A percentile compares a stretch with the other conserved stretches of the same genome.
Conservation (phyloP, 2,888 invertebrate genomes). For the Nomada fabriciana region DNA sequence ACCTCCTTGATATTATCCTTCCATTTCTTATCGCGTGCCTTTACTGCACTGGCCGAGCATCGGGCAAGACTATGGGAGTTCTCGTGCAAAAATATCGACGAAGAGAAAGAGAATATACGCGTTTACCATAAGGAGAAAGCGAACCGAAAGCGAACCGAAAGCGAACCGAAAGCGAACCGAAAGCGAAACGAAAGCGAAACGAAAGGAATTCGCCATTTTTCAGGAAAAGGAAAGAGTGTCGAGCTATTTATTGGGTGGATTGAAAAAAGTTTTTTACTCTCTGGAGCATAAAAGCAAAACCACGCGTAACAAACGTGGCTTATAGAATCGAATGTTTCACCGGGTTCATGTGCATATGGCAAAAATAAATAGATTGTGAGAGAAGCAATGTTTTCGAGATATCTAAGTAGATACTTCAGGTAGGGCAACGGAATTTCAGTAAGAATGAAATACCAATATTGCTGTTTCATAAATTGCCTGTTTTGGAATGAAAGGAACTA, state of each 20-base stretch:
- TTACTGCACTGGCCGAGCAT: slow-evolving; percentile 58
- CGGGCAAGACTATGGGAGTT: slow-evolving; percentile 47
- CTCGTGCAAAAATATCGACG: slow-evolving; percentile 17
- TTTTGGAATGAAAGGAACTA: too few relatives aligned
- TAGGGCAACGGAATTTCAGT: too few relatives aligned
- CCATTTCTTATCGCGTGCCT: slow-evolving; percentile 72
- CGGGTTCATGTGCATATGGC: background rate
- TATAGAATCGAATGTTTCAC: background rate
- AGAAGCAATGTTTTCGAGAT: background rate
- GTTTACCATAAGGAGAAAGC: background rate
- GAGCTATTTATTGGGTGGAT: slow-evolving; percentile 5
- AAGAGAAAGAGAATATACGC: background rate
- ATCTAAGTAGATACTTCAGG: too few relatives aligned
- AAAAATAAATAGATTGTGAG: background rate
- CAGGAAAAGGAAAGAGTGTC: background rate
- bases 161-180: background rate
- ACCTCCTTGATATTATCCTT: slow-evolving; percentile 62
- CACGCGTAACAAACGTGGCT: slow-evolving; percentile 6
- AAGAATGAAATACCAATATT: background rate
- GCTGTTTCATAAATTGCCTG: too few relatives aligned
- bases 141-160: background rate
- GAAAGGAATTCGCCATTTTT: background rate
- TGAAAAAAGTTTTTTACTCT: slow-evolving; percentile 8
- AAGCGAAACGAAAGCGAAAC: background rate
- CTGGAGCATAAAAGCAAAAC: slow-evolving; percentile 16